Evolutionary conservation across 2,113 vertebrate species (phyloP).

Genomic region (Calidris pugnax): DNA sequence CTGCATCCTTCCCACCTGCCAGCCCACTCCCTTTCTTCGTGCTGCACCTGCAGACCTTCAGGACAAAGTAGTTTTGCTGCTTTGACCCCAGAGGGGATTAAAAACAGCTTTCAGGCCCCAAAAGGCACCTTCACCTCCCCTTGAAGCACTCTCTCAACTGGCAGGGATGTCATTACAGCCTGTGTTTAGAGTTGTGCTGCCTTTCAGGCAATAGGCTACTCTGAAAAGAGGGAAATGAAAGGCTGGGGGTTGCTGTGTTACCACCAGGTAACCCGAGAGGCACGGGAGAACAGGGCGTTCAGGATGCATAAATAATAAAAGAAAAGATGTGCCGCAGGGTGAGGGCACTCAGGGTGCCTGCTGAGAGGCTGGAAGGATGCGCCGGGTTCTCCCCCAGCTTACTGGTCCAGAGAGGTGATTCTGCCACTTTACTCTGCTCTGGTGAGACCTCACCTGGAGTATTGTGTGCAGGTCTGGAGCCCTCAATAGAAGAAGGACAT

Average conservation of each 20-base stretch:
- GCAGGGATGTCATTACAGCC: neutral
- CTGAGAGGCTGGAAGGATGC: neutral
- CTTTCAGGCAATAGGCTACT: accelerated
- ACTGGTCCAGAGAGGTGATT: too few species aligned
- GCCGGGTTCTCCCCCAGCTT: neutral
- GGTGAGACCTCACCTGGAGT: too few species aligned
- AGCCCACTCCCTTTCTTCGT: accelerated
- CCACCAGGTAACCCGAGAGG: neutral
- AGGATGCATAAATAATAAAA: neutral
- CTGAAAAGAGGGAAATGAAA: neutral
- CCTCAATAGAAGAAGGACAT: too few species aligned
- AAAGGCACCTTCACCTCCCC: accelerated
- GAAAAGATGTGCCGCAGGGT: neutral
- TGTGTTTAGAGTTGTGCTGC: neutral
- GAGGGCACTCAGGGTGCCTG: neutral
- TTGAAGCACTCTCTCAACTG: accelerated
- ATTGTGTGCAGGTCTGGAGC: too few species aligned
- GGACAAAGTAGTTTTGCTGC: neutral
- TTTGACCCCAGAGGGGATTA: neutral
- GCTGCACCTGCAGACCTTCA: neutral
- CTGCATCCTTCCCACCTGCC: neutral
- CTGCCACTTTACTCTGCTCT: too few species aligned
- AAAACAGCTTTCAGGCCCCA: neutral
- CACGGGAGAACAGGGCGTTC: neutral
- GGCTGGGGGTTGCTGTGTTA: neutral